A percentile compares a stretch with the other conserved stretches of the same genome.
Evolutionary conservation across 2,888 invertebrate species (phyloP).

Genomic region (Luffia ferchaultella): DNA sequence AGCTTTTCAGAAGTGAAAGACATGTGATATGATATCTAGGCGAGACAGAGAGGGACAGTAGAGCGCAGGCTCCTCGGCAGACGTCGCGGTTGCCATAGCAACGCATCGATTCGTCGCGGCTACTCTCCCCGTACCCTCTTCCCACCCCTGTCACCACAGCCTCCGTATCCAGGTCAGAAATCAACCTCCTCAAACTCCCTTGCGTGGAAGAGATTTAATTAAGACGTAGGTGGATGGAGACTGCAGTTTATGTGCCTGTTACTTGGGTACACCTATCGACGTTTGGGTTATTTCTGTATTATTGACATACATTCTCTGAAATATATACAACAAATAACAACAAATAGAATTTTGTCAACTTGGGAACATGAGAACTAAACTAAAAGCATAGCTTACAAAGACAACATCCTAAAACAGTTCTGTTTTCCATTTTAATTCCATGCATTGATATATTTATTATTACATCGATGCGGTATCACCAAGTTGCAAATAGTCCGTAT

Average conservation of each 20-base stretch:
- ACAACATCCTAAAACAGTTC: no score
- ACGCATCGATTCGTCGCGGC: constrained; percentile 58
- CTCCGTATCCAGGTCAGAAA: constrained; percentile 54
- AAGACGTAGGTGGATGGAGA: background rate
- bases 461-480: no score
- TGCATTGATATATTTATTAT: no score
- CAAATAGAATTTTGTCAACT: no score
- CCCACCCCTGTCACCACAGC: constrained; percentile 25
- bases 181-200: background rate
- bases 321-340: no score
- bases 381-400: no score
- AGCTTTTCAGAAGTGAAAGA: constrained; percentile 9
- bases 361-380: no score
- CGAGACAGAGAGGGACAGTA: constrained; percentile 65
- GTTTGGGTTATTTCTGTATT: background rate
- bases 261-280: background rate
- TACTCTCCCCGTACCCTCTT: constrained; percentile 26
- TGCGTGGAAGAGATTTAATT: background rate
- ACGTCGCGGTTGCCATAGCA: constrained; percentile 61
- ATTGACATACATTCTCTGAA: no score
- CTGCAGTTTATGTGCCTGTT: background rate
- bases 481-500: no score
- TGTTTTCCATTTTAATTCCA: no score
- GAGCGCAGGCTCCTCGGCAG: constrained; percentile 64
- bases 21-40: constrained; percentile 63